Base-by-base conservation (phyloP, 2,888 invertebrate species). In the Lasioglossum leucozonium region DNA sequence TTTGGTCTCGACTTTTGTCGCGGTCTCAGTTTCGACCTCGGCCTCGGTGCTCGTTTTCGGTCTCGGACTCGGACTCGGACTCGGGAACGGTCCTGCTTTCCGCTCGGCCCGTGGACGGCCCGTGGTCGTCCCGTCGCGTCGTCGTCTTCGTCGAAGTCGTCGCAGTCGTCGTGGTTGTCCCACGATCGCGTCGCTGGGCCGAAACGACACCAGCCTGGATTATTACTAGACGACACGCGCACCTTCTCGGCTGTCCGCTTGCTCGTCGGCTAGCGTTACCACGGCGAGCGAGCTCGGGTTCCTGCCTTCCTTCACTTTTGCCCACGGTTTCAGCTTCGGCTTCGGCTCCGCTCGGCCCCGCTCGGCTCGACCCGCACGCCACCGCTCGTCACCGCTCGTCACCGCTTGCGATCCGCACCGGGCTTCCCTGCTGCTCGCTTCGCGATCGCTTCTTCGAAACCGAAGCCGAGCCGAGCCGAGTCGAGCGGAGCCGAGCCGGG, bases 321-420 rank as follows among this genome's bases (percentile, higher is more conserved):
- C 71, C 74, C 74, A 84, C 80, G 73, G 67, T 76, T 80, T 84
- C 84, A 65, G 85, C 84, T 77, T 84, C 77, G 82, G 79, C 91
- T 85, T 87, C 92, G 89, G 87, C 80, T 79, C 90, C 82, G 92
- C 92, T 89, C 91, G 86, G 91, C 89, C 87, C 92, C 87, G 90
- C 91, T 82, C 92, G 87, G 87, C 90, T 89, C 90, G 90, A 88
- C 86, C 71, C 80, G 84, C 90, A 69, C 85, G 81, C 72, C 84
- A 79, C 84, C 82, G 77, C 84, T 62, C 83, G 79, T 26, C 62
- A 55, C 77, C 79, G 79, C 81, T 58, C 75, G 30, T 42, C 37
- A 11, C 51, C 74, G 82, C 67, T 30, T 73, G 71, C 78, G 73
- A 72, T 22, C 26, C 62, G 44, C 47, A n/a, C 40, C 76, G 73